These are phyloP conservation scores for Acromyrmex charruanus DNA, from an alignment of 1,140 invertebrate genomes.

Conservation along the genomic window DNA sequence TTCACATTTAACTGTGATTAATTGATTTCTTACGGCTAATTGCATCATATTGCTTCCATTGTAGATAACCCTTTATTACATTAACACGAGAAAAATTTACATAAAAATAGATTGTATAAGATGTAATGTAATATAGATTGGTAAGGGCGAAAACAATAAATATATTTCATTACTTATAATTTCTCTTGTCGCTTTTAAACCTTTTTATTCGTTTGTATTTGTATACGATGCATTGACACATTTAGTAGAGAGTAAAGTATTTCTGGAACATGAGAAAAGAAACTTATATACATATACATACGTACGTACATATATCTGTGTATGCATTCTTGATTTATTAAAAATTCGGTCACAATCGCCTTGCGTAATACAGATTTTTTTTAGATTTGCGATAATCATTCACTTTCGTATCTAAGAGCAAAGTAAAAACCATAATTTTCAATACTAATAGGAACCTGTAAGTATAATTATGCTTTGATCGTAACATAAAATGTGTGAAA, in stretches of 20 bases:
- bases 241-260: slow-evolving; percentile 47
- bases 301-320: neutral
- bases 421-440: slow-evolving; percentile 13
- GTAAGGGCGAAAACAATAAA: slow-evolving; percentile 41
- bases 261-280: slow-evolving; percentile 34
- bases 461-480: slow-evolving; percentile 28
- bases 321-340: slow-evolving; percentile 27
- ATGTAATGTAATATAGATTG: slow-evolving; percentile 14
- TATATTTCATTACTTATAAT: slow-evolving; percentile 43
- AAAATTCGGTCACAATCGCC: slow-evolving; percentile 24
- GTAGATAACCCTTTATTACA: neutral
- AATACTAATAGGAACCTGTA: slow-evolving; percentile 9
- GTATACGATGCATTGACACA: slow-evolving; percentile 52
- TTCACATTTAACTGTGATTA: no score
- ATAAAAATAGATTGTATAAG: neutral
- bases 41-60: no score
- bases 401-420: slow-evolving; percentile 25
- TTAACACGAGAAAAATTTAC: neutral
- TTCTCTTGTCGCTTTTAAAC: slow-evolving; percentile 29
- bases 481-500: slow-evolving; percentile 27
- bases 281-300: slow-evolving; percentile 12
- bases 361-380: neutral
- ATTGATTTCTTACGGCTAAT: no score
- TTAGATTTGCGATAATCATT: neutral
- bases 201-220: slow-evolving; percentile 56